Evolutionary conservation across 2,888 invertebrate species (phyloP), one percentile per base, ranked within the genome.

Genomic region (Tholera decimalis): DNA sequence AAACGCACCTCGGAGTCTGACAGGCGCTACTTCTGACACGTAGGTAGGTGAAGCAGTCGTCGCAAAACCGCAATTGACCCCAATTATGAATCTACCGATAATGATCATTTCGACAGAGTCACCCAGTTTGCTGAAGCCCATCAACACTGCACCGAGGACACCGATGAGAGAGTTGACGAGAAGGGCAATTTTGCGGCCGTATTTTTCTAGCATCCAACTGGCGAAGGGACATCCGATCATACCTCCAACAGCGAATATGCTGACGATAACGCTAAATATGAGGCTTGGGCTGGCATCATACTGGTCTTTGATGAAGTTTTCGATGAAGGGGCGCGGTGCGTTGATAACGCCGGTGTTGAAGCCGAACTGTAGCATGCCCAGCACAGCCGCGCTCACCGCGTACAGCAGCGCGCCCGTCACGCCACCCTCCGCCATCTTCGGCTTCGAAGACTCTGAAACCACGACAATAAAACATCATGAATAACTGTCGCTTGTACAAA

Each of bases 221-320:
- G 97, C 97, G 51, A 97, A 92, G 43, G 98, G 96, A 58, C 98
- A 98, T 26, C 98, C 98, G 43, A 97, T 92, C 97, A 98, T 97
- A 33, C 98, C 98, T 22, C 98, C 98, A 49, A 98, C 96, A 53
- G 97, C 97, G 88, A 97, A 98, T 77, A 98, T 97, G 77, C 97
- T 96, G 59, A 98, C 98, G 30, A 97, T 97, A 66, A 97, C 89
- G 59, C 97, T 96, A 90, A 96, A 97, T 65, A 97, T 87, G 41
- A 96, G 87, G 65, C 94, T 92, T 33, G 96, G 92, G 50, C 90
- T 87, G 66, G 96, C 93, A 43, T 91, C 87, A 83, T 96, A 96
- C 83, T 96, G 96, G 44, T 96, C 94, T 26, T 87, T 90, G 88
- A 97, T 97, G 90, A 97, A 97, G 78, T 93, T 93, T 88, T 97